Conservation (phyloP, 2,797 vertebrate genomes). For the Acrocephalus scirpaceus region DNA sequence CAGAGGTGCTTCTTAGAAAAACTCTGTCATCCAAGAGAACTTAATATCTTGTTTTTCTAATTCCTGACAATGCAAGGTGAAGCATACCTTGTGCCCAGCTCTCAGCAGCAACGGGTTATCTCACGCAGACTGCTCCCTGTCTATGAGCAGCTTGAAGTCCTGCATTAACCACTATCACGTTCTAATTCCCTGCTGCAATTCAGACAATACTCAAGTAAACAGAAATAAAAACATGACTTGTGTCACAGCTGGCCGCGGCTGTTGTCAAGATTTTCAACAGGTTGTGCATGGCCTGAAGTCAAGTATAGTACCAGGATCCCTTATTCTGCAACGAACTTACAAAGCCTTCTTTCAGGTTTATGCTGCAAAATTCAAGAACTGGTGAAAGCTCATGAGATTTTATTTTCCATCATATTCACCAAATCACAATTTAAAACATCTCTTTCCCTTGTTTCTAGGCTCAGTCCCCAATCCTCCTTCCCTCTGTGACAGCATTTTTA, state of each 20-base stretch:
- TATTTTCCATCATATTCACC: background rate
- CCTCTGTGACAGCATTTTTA: background rate
- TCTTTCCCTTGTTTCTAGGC: background rate
- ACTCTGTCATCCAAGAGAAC: background rate
- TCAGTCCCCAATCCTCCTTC: background rate
- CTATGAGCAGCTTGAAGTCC: background rate
- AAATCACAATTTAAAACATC: background rate
- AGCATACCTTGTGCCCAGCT: background rate
- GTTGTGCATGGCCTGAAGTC: background rate
- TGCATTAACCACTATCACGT: background rate
- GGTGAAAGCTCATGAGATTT: background rate
- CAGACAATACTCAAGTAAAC: constrained; percentile 7
- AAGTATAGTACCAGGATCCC: background rate
- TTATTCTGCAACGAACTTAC: background rate
- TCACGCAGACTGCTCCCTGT: background rate
- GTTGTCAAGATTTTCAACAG: constrained; percentile 18
- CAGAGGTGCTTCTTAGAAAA: background rate
- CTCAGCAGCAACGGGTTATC: background rate
- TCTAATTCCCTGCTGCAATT: background rate
- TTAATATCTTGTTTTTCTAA: background rate
- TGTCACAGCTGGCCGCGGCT: background rate
- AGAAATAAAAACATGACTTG: constrained; percentile 21
- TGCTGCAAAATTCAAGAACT: background rate
- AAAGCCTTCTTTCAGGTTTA: background rate
- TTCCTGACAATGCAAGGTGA: background rate